A percentile compares a stretch with the other conserved stretches of the same genome.
These are phyloP conservation scores for Hylaea fasciaria DNA, from an alignment of 2,888 invertebrate species.

Conservation along the genomic window DNA sequence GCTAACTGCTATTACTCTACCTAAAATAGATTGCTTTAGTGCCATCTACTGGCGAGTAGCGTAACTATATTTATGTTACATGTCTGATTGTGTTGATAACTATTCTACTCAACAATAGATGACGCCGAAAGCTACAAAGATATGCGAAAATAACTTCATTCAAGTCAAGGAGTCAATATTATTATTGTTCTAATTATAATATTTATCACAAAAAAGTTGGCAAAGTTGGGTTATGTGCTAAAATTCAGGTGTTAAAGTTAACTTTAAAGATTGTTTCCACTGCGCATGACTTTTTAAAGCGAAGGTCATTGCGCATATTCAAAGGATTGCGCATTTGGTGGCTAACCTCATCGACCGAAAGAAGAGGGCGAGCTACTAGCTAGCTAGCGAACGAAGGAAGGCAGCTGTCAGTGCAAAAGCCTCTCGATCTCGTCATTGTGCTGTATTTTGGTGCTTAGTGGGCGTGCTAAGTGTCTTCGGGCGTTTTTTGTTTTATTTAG, in stretches of 20 bases:
- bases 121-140: too few species aligned
- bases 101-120: conserved; percentile 49
- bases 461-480: conserved; percentile 72
- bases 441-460: conserved; percentile 80
- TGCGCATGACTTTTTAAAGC: conserved; percentile 76
- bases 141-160: too few species aligned
- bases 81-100: not conserved
- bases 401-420: conserved; percentile 69
- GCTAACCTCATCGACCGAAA: conserved; percentile 78
- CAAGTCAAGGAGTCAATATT: too few species aligned
- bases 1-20: not conserved
- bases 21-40: not conserved
- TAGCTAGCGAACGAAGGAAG: conserved; percentile 38
- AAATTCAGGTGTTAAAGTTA: not conserved
- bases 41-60: not conserved
- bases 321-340: conserved; percentile 82
- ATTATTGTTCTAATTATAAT: too few species aligned
- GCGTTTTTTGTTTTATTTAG: conserved; percentile 63
- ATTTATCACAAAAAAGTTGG: not conserved
- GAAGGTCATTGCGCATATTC: conserved; percentile 82
- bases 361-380: too few species aligned
- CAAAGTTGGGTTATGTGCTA: not conserved
- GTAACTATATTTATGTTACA: too few species aligned
- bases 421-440: conserved; percentile 68
- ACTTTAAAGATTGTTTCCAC: conserved; percentile 26